phyloP scores from a whole-genome alignment of 1,140 invertebrate species.

The Heterodera carotae region DNA sequence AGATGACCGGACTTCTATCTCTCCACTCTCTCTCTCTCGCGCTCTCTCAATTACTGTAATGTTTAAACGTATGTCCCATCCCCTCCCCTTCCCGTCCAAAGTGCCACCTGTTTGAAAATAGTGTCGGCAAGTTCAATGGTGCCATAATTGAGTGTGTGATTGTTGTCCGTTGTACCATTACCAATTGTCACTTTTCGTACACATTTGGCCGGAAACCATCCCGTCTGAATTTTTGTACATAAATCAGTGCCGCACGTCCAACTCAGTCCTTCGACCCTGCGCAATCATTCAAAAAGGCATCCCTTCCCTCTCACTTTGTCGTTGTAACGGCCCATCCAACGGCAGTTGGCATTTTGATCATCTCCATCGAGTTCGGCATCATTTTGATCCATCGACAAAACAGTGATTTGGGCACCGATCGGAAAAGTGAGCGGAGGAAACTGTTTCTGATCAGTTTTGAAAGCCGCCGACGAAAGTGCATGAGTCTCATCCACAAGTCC shows the following conservation, averaged over 20 bases:
- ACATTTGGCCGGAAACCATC: constrained; percentile 63
- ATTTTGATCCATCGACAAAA: constrained; percentile 54
- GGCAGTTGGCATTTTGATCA: constrained; percentile 33
- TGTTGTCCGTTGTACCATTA: constrained; percentile 13
- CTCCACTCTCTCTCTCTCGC: too few relatives aligned
- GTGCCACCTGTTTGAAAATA: constrained; percentile 44
- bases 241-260: too few relatives aligned
- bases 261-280: too few relatives aligned
- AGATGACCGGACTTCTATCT: too few relatives aligned
- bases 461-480: background rate
- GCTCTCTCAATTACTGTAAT: too few relatives aligned
- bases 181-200: constrained; percentile 50
- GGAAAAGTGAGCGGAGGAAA: constrained; percentile 51
- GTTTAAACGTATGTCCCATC: too few relatives aligned
- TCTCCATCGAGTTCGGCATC: background rate
- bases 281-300: too few relatives aligned
- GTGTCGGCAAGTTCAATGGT: constrained; percentile 61
- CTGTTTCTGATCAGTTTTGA: background rate
- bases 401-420: constrained; percentile 50
- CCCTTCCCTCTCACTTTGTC: constrained; percentile 1
- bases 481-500: constrained; percentile 39
- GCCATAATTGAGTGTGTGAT: constrained; percentile 47
- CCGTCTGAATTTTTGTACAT: constrained; percentile 17
- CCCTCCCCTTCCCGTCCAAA: too few relatives aligned
- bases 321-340: constrained; percentile 39